A percentile compares a stretch with the other conserved stretches of the same genome.
phyloP scores from a whole-genome alignment of 2,113 vertebrate genomes.

The Tauraco erythrolophus region DNA sequence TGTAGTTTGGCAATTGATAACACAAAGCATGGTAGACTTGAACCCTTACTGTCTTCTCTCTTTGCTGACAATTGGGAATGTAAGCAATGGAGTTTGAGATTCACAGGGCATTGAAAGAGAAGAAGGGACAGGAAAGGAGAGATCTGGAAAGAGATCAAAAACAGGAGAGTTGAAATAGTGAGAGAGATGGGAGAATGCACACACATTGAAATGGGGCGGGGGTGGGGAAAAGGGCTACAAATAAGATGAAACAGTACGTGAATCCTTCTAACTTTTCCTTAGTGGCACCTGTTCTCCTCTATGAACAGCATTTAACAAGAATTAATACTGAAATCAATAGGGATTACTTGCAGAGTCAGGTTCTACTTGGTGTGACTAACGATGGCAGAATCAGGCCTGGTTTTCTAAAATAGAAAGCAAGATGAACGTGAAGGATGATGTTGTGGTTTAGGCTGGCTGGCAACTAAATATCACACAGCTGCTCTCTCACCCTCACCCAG shows the following conservation, averaged over 20 bases:
- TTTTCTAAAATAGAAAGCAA: constrained; percentile 1
- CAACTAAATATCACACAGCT: too few relatives aligned
- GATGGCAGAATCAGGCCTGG: neutral
- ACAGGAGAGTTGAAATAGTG: neutral
- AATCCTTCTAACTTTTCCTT: neutral
- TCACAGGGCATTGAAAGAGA: neutral
- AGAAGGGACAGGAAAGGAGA: neutral
- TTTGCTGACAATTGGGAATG: neutral
- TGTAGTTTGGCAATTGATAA: neutral
- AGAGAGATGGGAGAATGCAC: neutral
- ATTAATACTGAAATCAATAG: constrained; percentile 42
- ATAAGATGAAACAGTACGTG: neutral
- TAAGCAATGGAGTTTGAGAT: neutral
- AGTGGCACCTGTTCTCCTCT: neutral
- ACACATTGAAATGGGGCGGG: neutral
- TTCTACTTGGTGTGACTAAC: neutral
- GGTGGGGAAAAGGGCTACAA: neutral
- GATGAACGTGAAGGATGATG: neutral
- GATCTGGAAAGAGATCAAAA: neutral
- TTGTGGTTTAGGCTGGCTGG: too few relatives aligned
- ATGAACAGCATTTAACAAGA: constrained; percentile 25
- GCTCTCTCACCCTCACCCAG: too few relatives aligned
- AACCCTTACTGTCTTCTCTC: neutral
- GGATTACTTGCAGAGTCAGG: constrained; percentile 10
- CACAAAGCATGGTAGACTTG: neutral